Percentiles rank a stretch among this genome's conserved stretches.
These are phyloP conservation scores for Diplodus puntazzo DNA, from an alignment of 2,797 vertebrate species.

Conservation along the genomic window DNA sequence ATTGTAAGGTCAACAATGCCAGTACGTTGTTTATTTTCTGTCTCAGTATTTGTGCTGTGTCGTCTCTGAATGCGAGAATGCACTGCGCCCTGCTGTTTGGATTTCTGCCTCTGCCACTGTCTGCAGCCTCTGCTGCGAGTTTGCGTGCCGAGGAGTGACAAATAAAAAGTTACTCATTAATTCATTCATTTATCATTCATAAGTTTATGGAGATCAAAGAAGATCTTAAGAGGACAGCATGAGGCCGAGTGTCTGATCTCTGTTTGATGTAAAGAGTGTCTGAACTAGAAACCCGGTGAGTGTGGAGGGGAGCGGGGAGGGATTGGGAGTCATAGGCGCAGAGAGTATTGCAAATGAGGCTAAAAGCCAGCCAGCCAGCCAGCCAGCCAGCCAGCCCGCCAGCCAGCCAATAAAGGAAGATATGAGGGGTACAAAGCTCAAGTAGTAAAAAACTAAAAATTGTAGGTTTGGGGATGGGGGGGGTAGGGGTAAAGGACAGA, in stretches of 20 bases:
- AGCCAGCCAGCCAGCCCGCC: slow-evolving; percentile 46
- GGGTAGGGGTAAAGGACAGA: slow-evolving; percentile 66
- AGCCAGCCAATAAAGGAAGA: slow-evolving; percentile 32
- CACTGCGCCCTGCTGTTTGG: background rate
- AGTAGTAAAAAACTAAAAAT: slow-evolving; percentile 23
- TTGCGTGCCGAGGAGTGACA: slow-evolving; percentile 35
- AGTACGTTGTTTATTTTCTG: background rate
- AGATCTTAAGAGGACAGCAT: slow-evolving; percentile 56
- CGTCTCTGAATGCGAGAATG: background rate
- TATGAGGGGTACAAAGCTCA: slow-evolving; percentile 66
- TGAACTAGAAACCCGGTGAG: slow-evolving; percentile 55
- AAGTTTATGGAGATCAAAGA: slow-evolving; percentile 68
- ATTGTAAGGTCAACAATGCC: background rate
- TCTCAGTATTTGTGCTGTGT: background rate
- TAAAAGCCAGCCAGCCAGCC: slow-evolving; percentile 51
- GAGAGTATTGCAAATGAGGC: slow-evolving; percentile 52
- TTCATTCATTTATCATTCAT: slow-evolving; percentile 64
- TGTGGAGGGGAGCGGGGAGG: background rate
- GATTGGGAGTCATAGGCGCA: slow-evolving; percentile 19
- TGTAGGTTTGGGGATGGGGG: background rate
- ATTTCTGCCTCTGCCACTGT: background rate
- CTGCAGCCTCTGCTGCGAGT: background rate
- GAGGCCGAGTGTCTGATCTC: slow-evolving; percentile 64
- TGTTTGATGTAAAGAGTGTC: slow-evolving; percentile 62
- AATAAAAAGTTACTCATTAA: slow-evolving; percentile 58